Conservation (phyloP, 2,888 invertebrate species). For the Scotopteryx bipunctaria region DNA sequence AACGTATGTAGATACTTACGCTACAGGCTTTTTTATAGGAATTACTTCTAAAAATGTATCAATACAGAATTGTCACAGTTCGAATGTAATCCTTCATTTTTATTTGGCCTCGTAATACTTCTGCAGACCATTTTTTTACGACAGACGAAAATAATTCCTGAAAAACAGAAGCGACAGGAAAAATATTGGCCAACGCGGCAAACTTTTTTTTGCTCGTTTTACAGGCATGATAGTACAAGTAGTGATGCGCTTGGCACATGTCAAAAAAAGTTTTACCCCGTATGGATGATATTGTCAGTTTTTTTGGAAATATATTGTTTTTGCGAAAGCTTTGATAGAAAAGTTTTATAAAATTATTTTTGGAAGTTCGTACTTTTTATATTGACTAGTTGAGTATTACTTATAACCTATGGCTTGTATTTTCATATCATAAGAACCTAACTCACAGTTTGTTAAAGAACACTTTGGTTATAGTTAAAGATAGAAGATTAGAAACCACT, state of each 20-base stretch:
- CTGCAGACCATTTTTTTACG: conserved; percentile 31
- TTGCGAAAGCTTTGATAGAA: not conserved
- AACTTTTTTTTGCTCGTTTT: conserved; percentile 41
- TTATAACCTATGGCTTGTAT: too few relatives aligned
- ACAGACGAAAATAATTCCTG: conserved; percentile 39
- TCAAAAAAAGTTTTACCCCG: conserved; percentile 38
- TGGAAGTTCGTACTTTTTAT: too few relatives aligned
- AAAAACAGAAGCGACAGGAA: conserved; percentile 41
- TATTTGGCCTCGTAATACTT: conserved; percentile 15
- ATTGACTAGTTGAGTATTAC: too few relatives aligned
- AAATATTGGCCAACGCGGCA: conserved; percentile 44
- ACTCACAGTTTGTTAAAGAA: too few relatives aligned
- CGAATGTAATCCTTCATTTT: conserved; percentile 17
- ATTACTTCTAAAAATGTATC: too few relatives aligned
- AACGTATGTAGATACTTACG: too few relatives aligned
- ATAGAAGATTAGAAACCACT: too few relatives aligned
- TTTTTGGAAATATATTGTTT: conserved; percentile 16
- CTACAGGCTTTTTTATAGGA: too few relatives aligned
- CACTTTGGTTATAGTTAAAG: too few relatives aligned
- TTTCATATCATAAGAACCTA: too few relatives aligned
- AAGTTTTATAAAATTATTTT: not conserved
- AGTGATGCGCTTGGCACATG: conserved; percentile 44
- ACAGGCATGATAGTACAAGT: conserved; percentile 42
- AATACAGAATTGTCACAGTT: too few relatives aligned
- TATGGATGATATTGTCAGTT: conserved; percentile 27